Evolutionary conservation across 1,140 invertebrate genomes (phyloP), one percentile per base, ranked within the genome.

Genomic region (Pomacea maculata): DNA sequence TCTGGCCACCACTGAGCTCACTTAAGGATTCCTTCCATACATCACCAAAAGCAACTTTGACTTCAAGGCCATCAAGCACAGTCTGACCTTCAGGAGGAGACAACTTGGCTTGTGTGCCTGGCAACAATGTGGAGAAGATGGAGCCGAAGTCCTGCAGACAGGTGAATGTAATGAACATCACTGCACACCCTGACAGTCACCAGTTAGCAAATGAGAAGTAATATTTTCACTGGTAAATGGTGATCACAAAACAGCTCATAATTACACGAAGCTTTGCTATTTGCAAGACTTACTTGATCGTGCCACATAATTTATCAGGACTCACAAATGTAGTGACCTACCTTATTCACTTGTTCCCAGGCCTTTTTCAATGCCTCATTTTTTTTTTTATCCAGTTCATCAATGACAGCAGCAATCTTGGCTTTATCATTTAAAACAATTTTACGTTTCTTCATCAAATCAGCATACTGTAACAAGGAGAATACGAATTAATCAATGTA

Each of bases 21-120:
- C 95, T 95, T 54, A 99, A 93, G 17, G 96, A 97, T 83, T 99
- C 98, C 92, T 99, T 99, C 97, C 97, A 99, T 0, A 96, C 93
- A 76, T 95, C 94, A 85, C 97, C 97, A 91, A 99, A 98, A 2
- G 95, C 96, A 29, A 99, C 96, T 91, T 96, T 96, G 15, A 98
- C 95, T 93, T 99, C 97, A 2, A 99, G 92, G 21, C 98, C 98
- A 84, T 97, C 95, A 0, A 96, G 92, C 8, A 98, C 94, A 14
- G 93, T 87, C 84, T 94, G 93, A 21, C 95, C 95, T 70, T 94
- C 94, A 1, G 95, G 94, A 17, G 97, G 95, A 82, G 94, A 93
- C 6, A 99, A 93, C 90, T 95, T 95, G 0, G 97, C 97, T 83
- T 95, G 93, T 0, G 97, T 95, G 15, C 97, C 97, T 17, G 97